phyloP scores from a whole-genome alignment of 2,797 vertebrate species.

The Chloroceryle amazona region DNA sequence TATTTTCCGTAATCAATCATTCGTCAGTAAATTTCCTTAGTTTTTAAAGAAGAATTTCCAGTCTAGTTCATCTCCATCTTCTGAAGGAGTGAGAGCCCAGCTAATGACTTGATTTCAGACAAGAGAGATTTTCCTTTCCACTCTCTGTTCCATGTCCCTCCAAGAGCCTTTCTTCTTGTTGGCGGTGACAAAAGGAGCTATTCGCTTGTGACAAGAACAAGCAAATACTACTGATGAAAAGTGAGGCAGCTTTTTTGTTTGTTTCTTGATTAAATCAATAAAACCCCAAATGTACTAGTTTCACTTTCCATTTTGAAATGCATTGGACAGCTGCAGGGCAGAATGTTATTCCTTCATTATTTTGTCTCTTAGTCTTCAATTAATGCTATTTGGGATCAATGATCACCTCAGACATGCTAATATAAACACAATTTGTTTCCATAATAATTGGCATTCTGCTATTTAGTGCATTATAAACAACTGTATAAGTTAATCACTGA shows the following conservation, averaged over 20 bases:
- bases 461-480: constrained; percentile 59
- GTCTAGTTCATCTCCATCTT: neutral
- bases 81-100: neutral
- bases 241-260: constrained; percentile 5
- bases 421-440: constrained; percentile 62
- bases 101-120: neutral
- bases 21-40: neutral
- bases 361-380: constrained; percentile 35
- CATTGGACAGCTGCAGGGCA: constrained; percentile 28
- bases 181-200: neutral
- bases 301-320: constrained; percentile 27
- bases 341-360: constrained; percentile 33
- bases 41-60: neutral
- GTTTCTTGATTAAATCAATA: constrained; percentile 34
- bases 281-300: constrained; percentile 18
- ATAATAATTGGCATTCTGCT: constrained; percentile 62
- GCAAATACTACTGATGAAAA: constrained; percentile 21
- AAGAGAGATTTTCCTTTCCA: constrained; percentile 2
- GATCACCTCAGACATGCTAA: constrained; percentile 56
- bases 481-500: constrained; percentile 69
- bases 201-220: constrained; percentile 40
- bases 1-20: neutral
- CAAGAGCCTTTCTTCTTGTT: neutral
- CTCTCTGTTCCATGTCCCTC: neutral
- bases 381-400: constrained; percentile 39